Conservation (phyloP, 2,797 vertebrate species). For the Botia almorhae region DNA sequence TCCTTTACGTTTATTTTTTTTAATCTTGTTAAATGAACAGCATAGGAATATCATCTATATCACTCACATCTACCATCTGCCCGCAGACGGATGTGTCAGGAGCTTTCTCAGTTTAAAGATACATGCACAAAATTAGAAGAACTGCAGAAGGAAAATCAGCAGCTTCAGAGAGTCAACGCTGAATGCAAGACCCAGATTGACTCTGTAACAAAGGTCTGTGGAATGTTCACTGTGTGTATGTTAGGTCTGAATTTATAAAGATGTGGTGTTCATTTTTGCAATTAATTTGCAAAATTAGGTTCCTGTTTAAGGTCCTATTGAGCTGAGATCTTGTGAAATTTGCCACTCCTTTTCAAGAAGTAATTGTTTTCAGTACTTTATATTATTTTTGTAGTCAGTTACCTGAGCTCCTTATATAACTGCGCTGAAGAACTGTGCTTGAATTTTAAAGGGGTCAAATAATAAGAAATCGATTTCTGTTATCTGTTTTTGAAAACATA, state of each 20-base stretch:
- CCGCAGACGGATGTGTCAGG: conserved; percentile 72
- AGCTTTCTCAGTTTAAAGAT: conserved; percentile 76
- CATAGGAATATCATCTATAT: background rate
- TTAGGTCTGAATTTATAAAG: background rate
- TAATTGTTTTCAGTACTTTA: conserved; percentile 18
- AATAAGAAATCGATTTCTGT: background rate
- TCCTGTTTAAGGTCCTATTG: conserved; percentile 19
- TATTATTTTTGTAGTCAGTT: conserved; percentile 19
- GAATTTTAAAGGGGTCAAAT: background rate
- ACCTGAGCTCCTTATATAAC: conserved; percentile 10
- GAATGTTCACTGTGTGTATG: background rate
- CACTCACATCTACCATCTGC: conserved; percentile 15
- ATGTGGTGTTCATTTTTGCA: conserved; percentile 11
- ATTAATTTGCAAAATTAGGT: conserved; percentile 7
- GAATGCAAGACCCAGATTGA: conserved; percentile 71
- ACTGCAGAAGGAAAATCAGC: conserved; percentile 75
- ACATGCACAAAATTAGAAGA: conserved; percentile 71
- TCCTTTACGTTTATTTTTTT: background rate
- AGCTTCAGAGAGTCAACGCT: conserved; percentile 66
- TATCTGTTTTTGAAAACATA: background rate
- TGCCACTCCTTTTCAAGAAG: conserved; percentile 8
- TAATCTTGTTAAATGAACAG: background rate
- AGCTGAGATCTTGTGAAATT: conserved; percentile 24
- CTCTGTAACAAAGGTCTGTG: conserved; percentile 77
- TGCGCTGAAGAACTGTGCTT: conserved; percentile 16